phyloP scores from a whole-genome alignment of 2,113 vertebrate genomes.

The Geococcyx californianus region DNA sequence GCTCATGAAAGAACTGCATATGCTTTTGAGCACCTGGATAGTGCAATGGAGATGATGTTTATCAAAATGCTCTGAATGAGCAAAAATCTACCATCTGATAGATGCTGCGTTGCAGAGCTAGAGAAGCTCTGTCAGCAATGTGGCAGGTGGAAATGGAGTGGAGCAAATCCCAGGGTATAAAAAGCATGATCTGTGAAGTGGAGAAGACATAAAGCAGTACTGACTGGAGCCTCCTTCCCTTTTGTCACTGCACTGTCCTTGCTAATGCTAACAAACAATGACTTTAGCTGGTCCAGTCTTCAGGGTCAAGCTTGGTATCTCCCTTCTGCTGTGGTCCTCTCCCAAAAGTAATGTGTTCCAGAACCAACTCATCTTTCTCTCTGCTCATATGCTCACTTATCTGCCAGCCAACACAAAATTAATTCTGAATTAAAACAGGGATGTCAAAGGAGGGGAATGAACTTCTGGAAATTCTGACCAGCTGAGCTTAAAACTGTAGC shows the following conservation, averaged over 20 bases:
- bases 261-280: neutral
- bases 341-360: neutral
- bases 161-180: neutral
- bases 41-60: neutral
- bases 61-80: neutral
- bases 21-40: neutral
- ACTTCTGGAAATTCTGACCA: neutral
- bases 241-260: neutral
- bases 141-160: neutral
- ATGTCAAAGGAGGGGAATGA: neutral
- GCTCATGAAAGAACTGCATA: neutral
- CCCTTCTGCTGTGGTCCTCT: neutral
- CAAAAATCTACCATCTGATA: neutral
- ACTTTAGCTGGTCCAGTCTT: neutral
- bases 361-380: neutral
- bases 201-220: neutral
- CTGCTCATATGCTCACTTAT: neutral
- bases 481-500: neutral
- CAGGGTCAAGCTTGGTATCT: neutral
- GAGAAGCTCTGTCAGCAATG: neutral
- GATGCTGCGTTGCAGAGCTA: neutral
- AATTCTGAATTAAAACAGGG: neutral
- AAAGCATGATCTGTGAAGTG: neutral
- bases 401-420: neutral
- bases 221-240: neutral